phyloP scores from a whole-genome alignment of 1,140 invertebrate genomes.

The Antheraea pernyi region DNA sequence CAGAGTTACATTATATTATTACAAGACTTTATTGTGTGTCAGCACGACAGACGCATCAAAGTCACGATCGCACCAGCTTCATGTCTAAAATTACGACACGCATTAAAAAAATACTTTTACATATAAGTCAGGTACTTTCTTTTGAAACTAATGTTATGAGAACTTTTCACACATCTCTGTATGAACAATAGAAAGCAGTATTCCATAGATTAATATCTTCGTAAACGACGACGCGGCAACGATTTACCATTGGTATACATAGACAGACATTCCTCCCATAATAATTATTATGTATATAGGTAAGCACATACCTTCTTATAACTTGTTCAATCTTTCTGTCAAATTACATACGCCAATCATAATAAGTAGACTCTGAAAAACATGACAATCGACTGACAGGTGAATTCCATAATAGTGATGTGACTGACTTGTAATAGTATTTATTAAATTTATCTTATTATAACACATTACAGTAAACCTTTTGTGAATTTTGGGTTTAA shows the following conservation, averaged over 20 bases:
- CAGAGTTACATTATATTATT: slow-evolving; percentile 26
- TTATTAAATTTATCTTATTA: no score
- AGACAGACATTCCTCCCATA: slow-evolving; percentile 34
- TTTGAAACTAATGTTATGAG: slow-evolving; percentile 32
- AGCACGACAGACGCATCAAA: slow-evolving; percentile 22
- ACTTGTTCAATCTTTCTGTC: no score
- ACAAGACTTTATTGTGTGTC: slow-evolving; percentile 27
- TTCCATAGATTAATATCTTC: slow-evolving; percentile 53
- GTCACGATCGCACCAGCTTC: background rate
- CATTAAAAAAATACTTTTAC: background rate
- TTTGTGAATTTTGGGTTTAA: no score
- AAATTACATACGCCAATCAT: no score
- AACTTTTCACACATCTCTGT: slow-evolving; percentile 56
- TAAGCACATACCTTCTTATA: no score
- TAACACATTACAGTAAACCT: no score
- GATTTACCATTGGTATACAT: background rate
- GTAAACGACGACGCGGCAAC: slow-evolving; percentile 46
- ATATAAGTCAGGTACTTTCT: slow-evolving; percentile 43
- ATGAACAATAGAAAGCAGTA: slow-evolving; percentile 53
- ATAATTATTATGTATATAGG: slow-evolving; percentile 36
- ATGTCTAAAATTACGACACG: background rate
- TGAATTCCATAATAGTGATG: no score
- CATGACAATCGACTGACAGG: no score
- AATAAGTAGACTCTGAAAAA: no score
- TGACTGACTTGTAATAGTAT: no score